Evolutionary conservation across 2,113 vertebrate species (phyloP).

Genomic region (Perca fluviatilis): DNA sequence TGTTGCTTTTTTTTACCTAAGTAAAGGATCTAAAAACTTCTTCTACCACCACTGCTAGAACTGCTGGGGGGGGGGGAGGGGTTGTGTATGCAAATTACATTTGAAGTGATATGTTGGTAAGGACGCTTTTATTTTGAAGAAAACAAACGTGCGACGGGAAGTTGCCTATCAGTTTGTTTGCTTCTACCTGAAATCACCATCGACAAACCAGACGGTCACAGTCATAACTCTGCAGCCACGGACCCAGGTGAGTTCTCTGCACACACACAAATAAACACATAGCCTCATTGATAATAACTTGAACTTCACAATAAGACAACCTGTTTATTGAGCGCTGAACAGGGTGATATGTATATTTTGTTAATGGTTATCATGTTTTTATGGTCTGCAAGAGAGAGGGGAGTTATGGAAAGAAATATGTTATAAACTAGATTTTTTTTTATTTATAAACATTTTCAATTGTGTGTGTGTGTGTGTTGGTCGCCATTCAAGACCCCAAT

Average conservation of each 20-base stretch:
- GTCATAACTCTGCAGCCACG: neutral
- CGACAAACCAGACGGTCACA: neutral
- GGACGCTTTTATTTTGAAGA: slow-evolving; percentile 37
- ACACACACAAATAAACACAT: neutral
- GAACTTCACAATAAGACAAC: neutral
- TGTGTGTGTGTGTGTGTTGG: neutral
- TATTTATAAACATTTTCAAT: neutral
- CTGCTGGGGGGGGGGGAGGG: too few species aligned
- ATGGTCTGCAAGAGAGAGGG: neutral
- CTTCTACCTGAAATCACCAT: neutral
- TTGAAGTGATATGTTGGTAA: neutral
- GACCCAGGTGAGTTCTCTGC: neutral
- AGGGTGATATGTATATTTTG: too few species aligned
- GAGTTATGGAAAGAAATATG: neutral
- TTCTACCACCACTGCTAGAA: too few species aligned
- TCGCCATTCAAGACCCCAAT: neutral
- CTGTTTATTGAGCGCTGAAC: neutral
- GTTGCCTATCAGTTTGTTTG: neutral
- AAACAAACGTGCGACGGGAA: neutral
- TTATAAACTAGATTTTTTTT: neutral
- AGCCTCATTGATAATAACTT: neutral
- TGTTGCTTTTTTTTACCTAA: too few species aligned
- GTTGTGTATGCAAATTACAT: neutral
- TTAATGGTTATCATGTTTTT: neutral
- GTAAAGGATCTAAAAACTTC: too few species aligned